A percentile compares a stretch with the other conserved stretches of the same genome.
Conservation (phyloP, 1,140 invertebrate species). For the Ostrea edulis region DNA sequence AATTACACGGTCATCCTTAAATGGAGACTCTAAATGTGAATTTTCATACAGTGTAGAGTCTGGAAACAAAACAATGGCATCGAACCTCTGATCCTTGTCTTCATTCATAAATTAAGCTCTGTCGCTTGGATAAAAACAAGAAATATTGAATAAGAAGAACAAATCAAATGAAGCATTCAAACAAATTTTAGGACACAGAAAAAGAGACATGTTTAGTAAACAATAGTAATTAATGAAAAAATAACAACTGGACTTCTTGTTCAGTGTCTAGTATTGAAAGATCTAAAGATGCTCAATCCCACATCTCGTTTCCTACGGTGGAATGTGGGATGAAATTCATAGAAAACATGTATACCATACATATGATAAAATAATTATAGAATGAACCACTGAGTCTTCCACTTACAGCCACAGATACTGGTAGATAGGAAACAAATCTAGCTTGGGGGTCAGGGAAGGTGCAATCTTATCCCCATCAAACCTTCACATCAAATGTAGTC, state of each 20-base stretch:
- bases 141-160: no score
- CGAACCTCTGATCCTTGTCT: no score
- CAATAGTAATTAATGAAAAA: no score
- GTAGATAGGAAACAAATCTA: not conserved
- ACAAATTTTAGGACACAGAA: no score
- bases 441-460: not conserved
- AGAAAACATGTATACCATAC: not conserved
- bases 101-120: no score
- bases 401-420: not conserved
- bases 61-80: no score
- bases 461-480: not conserved
- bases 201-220: no score
- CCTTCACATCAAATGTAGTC: not conserved
- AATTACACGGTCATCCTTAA: no score
- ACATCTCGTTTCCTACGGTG: not conserved
- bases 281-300: not conserved
- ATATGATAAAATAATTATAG: not conserved
- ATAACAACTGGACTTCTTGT: slow-evolving; percentile 1
- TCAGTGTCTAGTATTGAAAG: not conserved
- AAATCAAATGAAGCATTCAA: no score
- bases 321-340: not conserved
- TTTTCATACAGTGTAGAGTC: no score
- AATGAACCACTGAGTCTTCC: not conserved
- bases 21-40: no score
- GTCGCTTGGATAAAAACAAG: no score